Base-by-base conservation (phyloP, 2,113 vertebrate species). In the Andinoacara biseriatus region DNA sequence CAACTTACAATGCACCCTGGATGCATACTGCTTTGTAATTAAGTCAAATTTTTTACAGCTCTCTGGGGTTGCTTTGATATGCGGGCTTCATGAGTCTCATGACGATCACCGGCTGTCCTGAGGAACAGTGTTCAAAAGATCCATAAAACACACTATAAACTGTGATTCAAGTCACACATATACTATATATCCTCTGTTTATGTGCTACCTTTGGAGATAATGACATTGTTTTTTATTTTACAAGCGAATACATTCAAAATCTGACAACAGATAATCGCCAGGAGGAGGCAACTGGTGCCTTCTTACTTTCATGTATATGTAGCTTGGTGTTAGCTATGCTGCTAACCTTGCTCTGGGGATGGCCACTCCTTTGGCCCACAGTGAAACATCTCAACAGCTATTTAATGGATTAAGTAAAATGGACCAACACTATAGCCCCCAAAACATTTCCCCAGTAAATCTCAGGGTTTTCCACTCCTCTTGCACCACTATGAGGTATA, bases 131-230 rank as follows among this genome's bases (percentile, higher is more conserved):
- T 31, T 62, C 46, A 46, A 85, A 91, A 80, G 58, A 78, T 59
- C 58, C 20, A 83, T 89, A 74, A 91, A 93, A 82, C 67, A 76
- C 54, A 4, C 40, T 46, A 78, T 86, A 87, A 90, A 88, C 4
- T 54, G n/a, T 65, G 46, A 22, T 78, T 26, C 13, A 57, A 59
- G 56, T 56, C 61, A 26, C 60, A 76, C 1, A 18, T 20, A 17
- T 26, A 22, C 11, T 3, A 74, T 62, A 54, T 79, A 78, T 72
- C 2, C 15, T 57, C 17, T 77, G 40, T 75, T 82, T 67, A 29
- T 58, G 22, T 62, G 38, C 13, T 33, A 43, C 80, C 58, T 2
- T n/a, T 40, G 15, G 29, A 78, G 6, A 87, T 58, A 54, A 60
- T 10, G 13, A n/a, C 10, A 31, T 56, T 46, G 17, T 69, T 78